phyloP scores from a whole-genome alignment of 2,888 invertebrate species.

The Heterodera filipjevi region DNA sequence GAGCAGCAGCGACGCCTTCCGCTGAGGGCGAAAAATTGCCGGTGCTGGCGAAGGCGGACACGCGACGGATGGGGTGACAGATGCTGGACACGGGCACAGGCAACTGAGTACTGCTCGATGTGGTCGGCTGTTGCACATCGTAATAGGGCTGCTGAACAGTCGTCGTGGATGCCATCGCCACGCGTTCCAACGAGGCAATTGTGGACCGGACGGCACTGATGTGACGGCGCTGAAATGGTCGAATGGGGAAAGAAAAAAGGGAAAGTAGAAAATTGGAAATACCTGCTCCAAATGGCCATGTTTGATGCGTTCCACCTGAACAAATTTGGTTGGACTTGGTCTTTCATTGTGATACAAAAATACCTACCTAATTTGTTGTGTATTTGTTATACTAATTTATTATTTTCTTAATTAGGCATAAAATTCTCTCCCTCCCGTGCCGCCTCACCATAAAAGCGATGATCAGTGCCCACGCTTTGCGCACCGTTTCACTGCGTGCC shows the following conservation, averaged over 20 bases:
- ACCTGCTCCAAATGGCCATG: slow-evolving; percentile 64
- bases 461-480: slow-evolving; percentile 63
- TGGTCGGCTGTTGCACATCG: slow-evolving; percentile 3
- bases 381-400: too few relatives aligned
- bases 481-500: slow-evolving; percentile 48
- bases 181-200: slow-evolving; percentile 48
- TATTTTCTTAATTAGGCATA: too few relatives aligned
- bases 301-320: slow-evolving; percentile 58
- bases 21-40: background rate
- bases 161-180: slow-evolving; percentile 13
- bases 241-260: background rate
- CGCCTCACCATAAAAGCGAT: slow-evolving; percentile 55
- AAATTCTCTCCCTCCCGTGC: too few relatives aligned
- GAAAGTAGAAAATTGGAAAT: background rate
- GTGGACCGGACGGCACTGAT: slow-evolving; percentile 58
- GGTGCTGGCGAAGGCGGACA: slow-evolving; percentile 17
- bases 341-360: too few relatives aligned
- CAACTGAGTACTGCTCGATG: slow-evolving; percentile 13
- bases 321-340: background rate
- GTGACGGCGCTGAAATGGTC: slow-evolving; percentile 54
- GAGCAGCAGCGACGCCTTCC: background rate
- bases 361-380: too few relatives aligned
- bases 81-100: slow-evolving; percentile 19
- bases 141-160: background rate
- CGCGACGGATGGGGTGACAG: slow-evolving; percentile 17